Evolutionary conservation across 2,113 vertebrate genomes (phyloP), one percentile per base, ranked within the genome.

Genomic region (Calidris pygmaea): DNA sequence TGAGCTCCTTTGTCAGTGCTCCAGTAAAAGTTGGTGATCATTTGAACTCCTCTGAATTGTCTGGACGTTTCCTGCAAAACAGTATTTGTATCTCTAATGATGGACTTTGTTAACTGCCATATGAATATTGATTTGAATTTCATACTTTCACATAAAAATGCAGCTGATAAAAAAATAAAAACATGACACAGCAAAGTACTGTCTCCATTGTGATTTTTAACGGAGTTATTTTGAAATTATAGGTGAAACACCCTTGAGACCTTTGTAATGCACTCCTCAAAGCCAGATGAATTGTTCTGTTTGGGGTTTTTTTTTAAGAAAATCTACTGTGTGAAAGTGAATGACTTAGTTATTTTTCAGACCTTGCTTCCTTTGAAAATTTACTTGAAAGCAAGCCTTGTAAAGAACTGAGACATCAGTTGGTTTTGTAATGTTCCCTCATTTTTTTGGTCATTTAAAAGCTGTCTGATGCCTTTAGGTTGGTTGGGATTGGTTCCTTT

Each of bases 211-310:
- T 92, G 68, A 48, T 59, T 95, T 90, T 63, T 86, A 43, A 29
- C 3, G 26, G 34, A 30, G 7, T 66, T 63, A 6, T 6, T 68
- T 34, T 77, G 14, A 68, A 76, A 7, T 23, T 10, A 4, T 32
- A 32, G 6, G 2, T 70, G 7, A 74, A 58, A 18, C 0, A 0
- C 1, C 1, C 0, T 7, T 41, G 9, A 55, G 24, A 10, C 10
- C 7, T 41, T n/a, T 60, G 8, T 23, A 48, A 7, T 30, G 1
- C 0, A 0, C 1, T 34, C 59, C 6, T 72, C 22, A 48, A 47
- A 78, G 12, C 4, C 7, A 17, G 47, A 48, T 47, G 14, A 39
- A 7, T 7, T 78, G 1, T 2, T 55, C 50, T 63, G 7, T 4
- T 48, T 76, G n/a, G 12, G 23, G 1, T 6, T 12, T 6, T 39